Base-by-base conservation (phyloP, 2,888 invertebrate genomes). In the Eubasilissa splendida region DNA sequence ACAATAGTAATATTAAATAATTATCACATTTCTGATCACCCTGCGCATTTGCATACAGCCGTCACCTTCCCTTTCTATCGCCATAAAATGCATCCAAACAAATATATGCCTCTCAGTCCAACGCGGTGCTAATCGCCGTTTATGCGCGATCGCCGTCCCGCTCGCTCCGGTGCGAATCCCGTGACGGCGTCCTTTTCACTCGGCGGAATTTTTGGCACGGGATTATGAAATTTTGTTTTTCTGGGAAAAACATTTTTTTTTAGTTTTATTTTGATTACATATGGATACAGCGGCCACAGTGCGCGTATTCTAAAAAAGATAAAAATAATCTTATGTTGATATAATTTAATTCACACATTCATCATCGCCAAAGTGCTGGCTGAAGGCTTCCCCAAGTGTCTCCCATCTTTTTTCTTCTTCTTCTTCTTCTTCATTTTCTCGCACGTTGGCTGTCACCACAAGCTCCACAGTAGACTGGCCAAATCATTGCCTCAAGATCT, bases 51-150 rank as follows among this genome's bases (percentile, higher is more conserved):
- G 68, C 68, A 68, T 68, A 42, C 12, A 50, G 50, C 2, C 42
- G 42, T 68, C 68, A 68, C 52, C 68, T 68, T 68, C 52, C 68
- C 50, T 68, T 68, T 68, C 52, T 52, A 42, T n/a, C 68, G 14
- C 14, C 56, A 42, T 50, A 65, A 76, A 76, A 66, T 76, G 76
- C 76, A 76, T 76, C 14, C 66, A 50, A 52, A 53, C 53, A 76
- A 53, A 63, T 52, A 76, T 66, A 42, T 65, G 42, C 33, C 63
- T 54, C 74, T 76, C 65, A 33, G 65, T 76, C 66, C 12, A 59
- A 33, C 68, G 50, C 68, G n/a, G n/a, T 50, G 50, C 22, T 68
- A 52, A 68, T n/a, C 12, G 12, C 52, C 4, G 9, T 68, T 68
- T n/a, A 58, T 7, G 58, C 1, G 3, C 3, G 58, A 3, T 9